phyloP scores from a whole-genome alignment of 2,888 invertebrate genomes.

The Stenichneumon culpator region DNA sequence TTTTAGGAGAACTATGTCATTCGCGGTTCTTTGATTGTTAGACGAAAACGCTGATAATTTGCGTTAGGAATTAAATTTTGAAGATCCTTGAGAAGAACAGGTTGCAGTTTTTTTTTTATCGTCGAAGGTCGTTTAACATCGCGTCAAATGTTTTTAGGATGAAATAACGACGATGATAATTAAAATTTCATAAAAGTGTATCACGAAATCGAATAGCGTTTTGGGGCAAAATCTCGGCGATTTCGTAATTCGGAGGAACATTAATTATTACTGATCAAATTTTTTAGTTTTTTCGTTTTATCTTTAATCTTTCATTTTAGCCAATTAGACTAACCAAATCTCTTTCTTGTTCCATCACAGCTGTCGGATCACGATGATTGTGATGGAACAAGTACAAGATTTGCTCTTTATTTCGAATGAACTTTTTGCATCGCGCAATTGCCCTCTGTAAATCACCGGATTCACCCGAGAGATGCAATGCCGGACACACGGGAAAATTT shows the following conservation, averaged over 20 bases:
- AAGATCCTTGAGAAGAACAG: too few species aligned
- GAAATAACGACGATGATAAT: background rate
- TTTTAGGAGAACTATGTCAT: too few species aligned
- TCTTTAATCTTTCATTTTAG: background rate
- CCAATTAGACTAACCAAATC: background rate
- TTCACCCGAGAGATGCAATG: conserved; percentile 13
- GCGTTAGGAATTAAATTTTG: too few species aligned
- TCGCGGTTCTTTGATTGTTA: too few species aligned
- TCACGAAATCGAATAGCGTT: background rate
- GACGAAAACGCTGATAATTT: too few species aligned
- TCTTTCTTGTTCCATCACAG: background rate
- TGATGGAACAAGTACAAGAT: background rate
- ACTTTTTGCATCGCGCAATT: background rate
- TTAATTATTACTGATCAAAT: background rate
- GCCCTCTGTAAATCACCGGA: background rate
- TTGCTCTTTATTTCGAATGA: background rate
- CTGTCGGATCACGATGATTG: background rate
- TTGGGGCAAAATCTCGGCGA: background rate
- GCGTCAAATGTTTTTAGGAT: background rate
- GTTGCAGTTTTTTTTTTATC: background rate
- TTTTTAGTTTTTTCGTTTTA: background rate
- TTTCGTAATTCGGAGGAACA: background rate
- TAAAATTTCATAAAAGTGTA: background rate
- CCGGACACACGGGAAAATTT: conserved; percentile 21
- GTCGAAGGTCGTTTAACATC: too few species aligned